Conservation (phyloP, 2,797 vertebrate species). For the Simalia tracyae region DNA sequence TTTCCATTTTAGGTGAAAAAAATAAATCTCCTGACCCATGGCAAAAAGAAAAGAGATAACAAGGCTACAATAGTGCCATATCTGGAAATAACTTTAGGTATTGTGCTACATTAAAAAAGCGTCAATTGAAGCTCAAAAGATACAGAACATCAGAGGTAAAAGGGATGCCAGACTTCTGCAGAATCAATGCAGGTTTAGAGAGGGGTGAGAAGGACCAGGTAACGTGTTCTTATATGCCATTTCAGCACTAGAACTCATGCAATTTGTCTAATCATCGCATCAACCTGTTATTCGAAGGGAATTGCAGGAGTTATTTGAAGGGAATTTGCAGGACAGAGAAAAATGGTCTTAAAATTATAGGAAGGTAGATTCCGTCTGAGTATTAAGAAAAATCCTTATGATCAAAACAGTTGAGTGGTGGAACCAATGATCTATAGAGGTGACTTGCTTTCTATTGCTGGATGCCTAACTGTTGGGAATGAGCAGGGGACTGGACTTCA, state of each 20-base stretch:
- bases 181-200: neutral
- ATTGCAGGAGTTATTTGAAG: neutral
- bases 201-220: neutral
- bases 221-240: neutral
- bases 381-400: neutral
- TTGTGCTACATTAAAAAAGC: neutral
- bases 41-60: neutral
- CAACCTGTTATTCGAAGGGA: neutral
- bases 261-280: neutral
- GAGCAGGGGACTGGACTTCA: neutral
- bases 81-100: neutral
- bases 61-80: neutral
- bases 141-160: neutral
- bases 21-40: neutral
- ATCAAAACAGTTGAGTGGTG: neutral
- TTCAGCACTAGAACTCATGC: neutral
- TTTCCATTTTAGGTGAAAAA: neutral
- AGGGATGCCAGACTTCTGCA: neutral
- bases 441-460: neutral
- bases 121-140: neutral
- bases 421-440: neutral
- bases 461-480: neutral
- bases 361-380: neutral
- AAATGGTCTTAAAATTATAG: neutral
- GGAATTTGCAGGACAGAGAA: neutral